A percentile compares a stretch with the other conserved stretches of the same genome.
phyloP scores from a whole-genome alignment of 2,888 invertebrate species.

The Tenodera sinensis region DNA sequence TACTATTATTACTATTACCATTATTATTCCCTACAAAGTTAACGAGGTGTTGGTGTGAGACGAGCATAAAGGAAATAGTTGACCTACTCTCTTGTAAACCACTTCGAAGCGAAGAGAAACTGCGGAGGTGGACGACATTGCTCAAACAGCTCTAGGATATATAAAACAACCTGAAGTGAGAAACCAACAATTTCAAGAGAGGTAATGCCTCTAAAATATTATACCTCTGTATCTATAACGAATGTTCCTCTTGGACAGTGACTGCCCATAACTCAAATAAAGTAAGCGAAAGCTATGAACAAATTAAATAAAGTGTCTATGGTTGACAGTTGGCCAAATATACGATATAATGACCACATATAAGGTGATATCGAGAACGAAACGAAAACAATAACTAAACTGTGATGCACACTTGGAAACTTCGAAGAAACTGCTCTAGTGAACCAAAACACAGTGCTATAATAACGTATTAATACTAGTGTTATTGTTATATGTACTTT shows the following conservation, averaged over 20 bases:
- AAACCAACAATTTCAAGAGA: background rate
- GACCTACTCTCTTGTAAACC: background rate
- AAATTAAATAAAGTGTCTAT: background rate
- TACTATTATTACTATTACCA: no score
- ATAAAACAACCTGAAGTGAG: background rate
- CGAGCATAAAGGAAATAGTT: background rate
- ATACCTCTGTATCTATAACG: background rate
- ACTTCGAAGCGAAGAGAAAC: background rate
- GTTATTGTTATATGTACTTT: no score
- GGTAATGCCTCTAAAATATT: background rate
- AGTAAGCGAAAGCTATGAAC: background rate
- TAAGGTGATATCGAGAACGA: background rate
- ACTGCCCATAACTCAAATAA: background rate
- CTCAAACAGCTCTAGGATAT: background rate
- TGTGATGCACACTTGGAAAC: background rate
- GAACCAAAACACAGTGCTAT: no score
- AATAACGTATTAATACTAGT: no score
- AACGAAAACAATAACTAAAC: background rate
- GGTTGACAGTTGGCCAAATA: background rate
- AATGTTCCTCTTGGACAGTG: background rate
- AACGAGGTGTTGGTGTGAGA: background rate
- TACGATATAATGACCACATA: background rate
- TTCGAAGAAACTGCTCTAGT: no score
- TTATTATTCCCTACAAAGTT: background rate
- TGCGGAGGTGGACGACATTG: background rate